Conservation (phyloP, 53 echinoderm and acorn worm genomes). For the Paracentrotus lividus region DNA sequence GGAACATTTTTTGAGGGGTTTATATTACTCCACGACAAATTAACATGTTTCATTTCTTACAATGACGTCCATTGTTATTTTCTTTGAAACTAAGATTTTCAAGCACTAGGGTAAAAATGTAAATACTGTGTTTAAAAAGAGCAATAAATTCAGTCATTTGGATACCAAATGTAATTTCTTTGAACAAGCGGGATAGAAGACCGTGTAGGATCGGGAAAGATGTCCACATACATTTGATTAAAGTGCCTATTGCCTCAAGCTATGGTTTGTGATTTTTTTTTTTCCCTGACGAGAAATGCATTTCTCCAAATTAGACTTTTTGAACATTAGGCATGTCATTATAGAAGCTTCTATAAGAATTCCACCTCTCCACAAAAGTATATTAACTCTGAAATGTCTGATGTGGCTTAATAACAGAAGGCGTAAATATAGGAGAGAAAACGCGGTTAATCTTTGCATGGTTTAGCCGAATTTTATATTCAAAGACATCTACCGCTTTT, state of each 20-base stretch:
- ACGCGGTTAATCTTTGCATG: background rate
- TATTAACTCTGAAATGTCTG: no score
- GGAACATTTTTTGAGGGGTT: no score
- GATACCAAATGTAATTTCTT: background rate
- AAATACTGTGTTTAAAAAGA: background rate
- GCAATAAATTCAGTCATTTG: background rate
- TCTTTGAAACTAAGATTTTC: no score
- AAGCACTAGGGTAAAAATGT: background rate
- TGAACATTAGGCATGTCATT: background rate
- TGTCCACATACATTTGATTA: background rate
- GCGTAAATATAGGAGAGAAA: background rate
- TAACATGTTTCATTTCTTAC: background rate
- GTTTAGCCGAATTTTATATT: background rate
- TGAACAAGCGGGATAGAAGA: background rate
- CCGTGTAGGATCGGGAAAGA: background rate
- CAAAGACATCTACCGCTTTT: background rate
- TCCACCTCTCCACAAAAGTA: no score
- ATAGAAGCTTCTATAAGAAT: background rate
- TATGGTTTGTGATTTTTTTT: background rate
- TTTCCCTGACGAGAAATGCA: background rate
- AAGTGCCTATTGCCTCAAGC: background rate
- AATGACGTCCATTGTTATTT: background rate
- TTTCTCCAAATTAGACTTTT: background rate
- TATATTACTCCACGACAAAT: no score
- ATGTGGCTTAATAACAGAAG: no score